Conservation (phyloP, 2,113 vertebrate species). For the Indicator indicator region DNA sequence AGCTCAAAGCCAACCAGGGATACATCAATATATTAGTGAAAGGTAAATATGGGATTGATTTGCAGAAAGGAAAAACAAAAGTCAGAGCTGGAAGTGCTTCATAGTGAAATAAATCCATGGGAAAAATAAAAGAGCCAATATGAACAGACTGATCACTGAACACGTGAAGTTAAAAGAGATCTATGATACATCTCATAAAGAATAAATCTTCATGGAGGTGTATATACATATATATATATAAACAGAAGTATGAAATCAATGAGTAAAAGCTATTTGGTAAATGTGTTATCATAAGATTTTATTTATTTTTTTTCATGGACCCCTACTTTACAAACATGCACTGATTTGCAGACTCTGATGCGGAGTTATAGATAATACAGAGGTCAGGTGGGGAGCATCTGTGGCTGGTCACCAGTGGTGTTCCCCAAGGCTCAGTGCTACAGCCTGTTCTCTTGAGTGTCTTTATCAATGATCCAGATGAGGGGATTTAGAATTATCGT, state of each 20-base stretch:
- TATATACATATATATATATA: background rate
- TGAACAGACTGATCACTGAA: background rate
- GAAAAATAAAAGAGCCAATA: background rate
- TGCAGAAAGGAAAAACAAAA: conserved; percentile 25
- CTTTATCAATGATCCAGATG: no score
- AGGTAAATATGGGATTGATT: background rate
- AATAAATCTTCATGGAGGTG: background rate
- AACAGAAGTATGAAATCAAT: background rate
- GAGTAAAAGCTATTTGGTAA: background rate
- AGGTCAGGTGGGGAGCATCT: background rate
- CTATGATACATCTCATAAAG: background rate
- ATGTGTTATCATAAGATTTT: background rate
- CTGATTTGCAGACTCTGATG: background rate
- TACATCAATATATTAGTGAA: background rate
- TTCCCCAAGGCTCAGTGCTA: no score
- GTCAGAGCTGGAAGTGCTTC: background rate
- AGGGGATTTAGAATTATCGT: no score
- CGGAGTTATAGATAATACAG: background rate
- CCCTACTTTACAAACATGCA: background rate
- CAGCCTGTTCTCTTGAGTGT: no score
- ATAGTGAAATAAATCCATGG: background rate
- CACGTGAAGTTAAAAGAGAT: background rate
- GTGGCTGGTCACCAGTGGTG: no score
- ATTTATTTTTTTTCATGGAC: background rate
- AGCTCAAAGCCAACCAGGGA: background rate